Evolutionary conservation across 2,797 vertebrate genomes (phyloP).

Genomic region (Harpia harpyja): DNA sequence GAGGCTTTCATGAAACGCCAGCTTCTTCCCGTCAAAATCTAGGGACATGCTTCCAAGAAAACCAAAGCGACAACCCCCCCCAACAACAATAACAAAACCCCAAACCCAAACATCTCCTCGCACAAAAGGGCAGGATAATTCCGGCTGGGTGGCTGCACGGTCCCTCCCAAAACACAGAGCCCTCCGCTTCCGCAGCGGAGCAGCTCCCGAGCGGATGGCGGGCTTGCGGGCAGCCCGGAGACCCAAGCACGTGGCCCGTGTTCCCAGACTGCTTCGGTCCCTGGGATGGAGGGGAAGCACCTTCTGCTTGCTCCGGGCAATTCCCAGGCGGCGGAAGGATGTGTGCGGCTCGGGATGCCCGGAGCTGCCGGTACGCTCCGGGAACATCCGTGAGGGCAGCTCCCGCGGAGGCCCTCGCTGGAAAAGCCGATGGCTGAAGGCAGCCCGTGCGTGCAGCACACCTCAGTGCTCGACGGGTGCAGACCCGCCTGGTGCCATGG

Average conservation of each 20-base stretch:
- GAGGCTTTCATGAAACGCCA: conserved; percentile 8
- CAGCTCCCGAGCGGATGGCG: fast-evolving
- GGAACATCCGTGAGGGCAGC: background rate
- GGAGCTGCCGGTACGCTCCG: background rate
- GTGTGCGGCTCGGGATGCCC: fast-evolving
- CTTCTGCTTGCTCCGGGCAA: background rate
- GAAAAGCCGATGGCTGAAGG: background rate
- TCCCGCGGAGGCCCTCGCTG: too few relatives aligned
- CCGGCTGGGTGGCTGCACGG: background rate
- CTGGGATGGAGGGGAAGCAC: background rate
- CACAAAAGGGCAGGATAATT: background rate
- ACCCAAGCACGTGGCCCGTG: fast-evolving
- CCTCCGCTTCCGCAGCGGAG: background rate
- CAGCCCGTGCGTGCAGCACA: background rate
- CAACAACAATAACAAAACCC: background rate
- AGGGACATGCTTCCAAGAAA: background rate
- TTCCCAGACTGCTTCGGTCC: background rate
- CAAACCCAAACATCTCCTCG: background rate
- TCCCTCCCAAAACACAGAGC: background rate
- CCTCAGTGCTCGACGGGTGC: fast-evolving
- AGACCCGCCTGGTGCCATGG: background rate
- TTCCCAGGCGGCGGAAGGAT: background rate
- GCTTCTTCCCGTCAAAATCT: conserved; percentile 5
- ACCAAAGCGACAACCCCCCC: background rate
- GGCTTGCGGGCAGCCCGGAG: background rate